Evolutionary conservation across 2,113 vertebrate genomes (phyloP).

Genomic region (Oceanodroma tethys): DNA sequence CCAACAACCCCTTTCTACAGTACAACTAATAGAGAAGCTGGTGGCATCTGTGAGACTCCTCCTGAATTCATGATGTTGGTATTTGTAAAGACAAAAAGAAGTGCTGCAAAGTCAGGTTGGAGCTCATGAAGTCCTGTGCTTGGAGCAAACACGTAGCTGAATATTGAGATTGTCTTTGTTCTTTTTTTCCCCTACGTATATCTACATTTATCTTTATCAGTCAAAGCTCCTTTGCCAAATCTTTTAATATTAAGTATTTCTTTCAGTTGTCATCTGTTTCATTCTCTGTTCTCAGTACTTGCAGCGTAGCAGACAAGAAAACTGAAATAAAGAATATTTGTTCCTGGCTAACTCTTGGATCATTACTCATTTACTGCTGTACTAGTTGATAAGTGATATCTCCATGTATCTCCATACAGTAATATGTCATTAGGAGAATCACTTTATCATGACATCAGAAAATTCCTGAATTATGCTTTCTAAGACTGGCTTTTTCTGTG

Average conservation of each 20-base stretch:
- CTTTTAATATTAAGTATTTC: background rate
- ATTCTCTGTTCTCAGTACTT: background rate
- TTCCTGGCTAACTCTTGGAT: background rate
- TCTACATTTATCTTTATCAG: background rate
- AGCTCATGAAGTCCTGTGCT: background rate
- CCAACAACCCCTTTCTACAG: background rate
- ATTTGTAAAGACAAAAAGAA: background rate
- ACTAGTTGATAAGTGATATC: background rate
- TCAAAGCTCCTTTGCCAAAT: background rate
- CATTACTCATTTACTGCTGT: background rate
- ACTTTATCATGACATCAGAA: background rate
- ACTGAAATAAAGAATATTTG: background rate
- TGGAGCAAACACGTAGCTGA: background rate
- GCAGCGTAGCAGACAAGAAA: background rate
- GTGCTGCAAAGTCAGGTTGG: background rate
- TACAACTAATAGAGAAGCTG: background rate
- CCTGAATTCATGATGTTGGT: background rate
- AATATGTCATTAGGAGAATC: background rate
- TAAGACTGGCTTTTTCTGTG: background rate
- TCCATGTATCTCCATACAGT: background rate
- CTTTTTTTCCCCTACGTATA: rapidly evolving
- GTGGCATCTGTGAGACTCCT: background rate
- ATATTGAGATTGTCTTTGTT: background rate
- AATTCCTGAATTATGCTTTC: constrained; percentile 2
- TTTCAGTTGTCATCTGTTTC: background rate